Base-by-base conservation (phyloP, 2,797 vertebrate species). In the Cryptoprocta ferox region DNA sequence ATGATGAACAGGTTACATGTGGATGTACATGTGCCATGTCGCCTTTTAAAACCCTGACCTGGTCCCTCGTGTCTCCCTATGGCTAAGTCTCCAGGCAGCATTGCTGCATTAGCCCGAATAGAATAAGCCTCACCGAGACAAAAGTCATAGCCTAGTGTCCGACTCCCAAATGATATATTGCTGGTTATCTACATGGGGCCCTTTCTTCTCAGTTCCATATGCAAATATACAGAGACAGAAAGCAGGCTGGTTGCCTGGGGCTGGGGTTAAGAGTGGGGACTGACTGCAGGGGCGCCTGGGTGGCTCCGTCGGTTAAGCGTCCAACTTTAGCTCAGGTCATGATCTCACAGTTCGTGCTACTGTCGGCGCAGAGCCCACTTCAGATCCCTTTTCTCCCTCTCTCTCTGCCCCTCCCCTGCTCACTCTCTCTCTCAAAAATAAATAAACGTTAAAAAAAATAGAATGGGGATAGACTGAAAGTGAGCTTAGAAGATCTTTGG, bases 1-100 rank as follows among this genome's bases (percentile, higher is more conserved):
- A 98, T 98, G 98, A 13, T 65, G n/a, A 7, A 76, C 53, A 89
- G 37, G 21, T 21, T 39, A 9, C 37, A 18, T 2, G 19, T 42
- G 24, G 6, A 16, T 63, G 19, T 63, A 13, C 2, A 4, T 15
- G n/a, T 75, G 21, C 26, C 14, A 4, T 87, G 80, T 56, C 45
- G 3, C 35, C 88, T 92, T 79, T 75, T 18, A 92, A 66, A 91
- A 2, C 50, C 37, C 80, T 92, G 5, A 80, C n/a, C 56, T 48
- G 7, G 6, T 37, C 6, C 7, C 48, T 92, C 32, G 37, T 30
- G 24, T 87, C 39, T 88, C 32, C 32, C 42, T 42, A 0, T 4
- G 45, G 21, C 66, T 71, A 81, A 21, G n/a, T 63, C 30, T 78
- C 53, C 32, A 80, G 14, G 13, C 5, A 15, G 30, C 30, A 82